Evolutionary conservation across 2,888 invertebrate genomes (phyloP).

Genomic region (Deilephila porcellus): DNA sequence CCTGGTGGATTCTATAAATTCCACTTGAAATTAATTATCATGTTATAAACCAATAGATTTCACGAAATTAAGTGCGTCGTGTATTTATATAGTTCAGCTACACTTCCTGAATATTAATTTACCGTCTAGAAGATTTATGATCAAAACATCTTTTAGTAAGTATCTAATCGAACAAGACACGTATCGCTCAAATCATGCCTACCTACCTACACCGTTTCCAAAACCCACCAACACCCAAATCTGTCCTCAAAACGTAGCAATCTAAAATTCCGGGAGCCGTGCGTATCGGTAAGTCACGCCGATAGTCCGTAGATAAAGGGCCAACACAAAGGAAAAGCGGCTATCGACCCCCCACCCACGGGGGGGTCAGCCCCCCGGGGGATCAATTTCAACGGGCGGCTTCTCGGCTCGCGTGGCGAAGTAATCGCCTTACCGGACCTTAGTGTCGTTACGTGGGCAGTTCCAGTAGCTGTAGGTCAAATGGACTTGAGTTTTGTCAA

Average conservation of each 20-base stretch:
- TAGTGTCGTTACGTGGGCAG: conserved; percentile 58
- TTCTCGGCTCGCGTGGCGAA: conserved; percentile 61
- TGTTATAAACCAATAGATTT: no score
- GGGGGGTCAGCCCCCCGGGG: conserved; percentile 45
- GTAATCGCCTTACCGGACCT: conserved; percentile 71
- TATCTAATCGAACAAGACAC: no score
- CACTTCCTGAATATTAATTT: no score
- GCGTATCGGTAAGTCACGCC: conserved; percentile 49
- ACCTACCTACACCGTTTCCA: background rate
- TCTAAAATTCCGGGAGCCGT: conserved; percentile 48
- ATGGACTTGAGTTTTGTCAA: conserved; percentile 3
- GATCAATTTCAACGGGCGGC: conserved; percentile 65
- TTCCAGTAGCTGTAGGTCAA: conserved; percentile 36
- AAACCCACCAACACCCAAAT: conserved; percentile 1
- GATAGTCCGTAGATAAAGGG: conserved; percentile 60
- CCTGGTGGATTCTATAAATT: no score
- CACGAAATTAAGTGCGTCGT: no score
- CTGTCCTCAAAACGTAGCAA: conserved; percentile 30
- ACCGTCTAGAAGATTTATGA: no score
- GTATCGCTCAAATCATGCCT: no score
- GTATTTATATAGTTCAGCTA: no score
- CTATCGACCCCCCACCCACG: conserved; percentile 41
- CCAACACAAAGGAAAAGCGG: conserved; percentile 56
- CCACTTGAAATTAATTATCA: no score
- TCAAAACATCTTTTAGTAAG: no score